Evolutionary conservation across 2,888 invertebrate genomes (phyloP).

Genomic region (Philonicus albiceps): DNA sequence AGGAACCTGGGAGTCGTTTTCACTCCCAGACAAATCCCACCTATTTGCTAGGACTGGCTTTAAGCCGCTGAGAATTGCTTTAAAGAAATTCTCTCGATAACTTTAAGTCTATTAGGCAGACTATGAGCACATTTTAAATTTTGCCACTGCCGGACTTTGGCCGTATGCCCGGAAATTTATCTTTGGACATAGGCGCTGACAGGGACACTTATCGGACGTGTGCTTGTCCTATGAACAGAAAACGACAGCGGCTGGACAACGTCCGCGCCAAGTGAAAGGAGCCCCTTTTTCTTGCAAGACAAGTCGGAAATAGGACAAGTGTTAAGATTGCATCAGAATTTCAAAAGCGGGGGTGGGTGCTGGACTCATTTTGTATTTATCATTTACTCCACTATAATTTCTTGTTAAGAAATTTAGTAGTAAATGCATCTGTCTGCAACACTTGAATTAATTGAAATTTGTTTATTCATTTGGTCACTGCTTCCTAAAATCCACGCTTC

Average conservation of each 20-base stretch:
- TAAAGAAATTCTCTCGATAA: not conserved
- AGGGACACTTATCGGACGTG: not conserved
- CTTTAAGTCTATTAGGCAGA: not conserved
- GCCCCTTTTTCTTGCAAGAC: not conserved
- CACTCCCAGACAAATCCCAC: not conserved
- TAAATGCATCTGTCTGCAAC: too few relatives aligned
- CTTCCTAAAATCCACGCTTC: too few relatives aligned
- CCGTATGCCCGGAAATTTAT: not conserved
- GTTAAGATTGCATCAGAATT: not conserved
- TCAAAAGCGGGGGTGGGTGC: not conserved
- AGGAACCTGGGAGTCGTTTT: conserved; percentile 13
- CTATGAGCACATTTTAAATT: not conserved
- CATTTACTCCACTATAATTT: not conserved
- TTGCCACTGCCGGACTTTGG: not conserved
- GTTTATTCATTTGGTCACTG: too few relatives aligned
- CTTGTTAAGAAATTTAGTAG: too few relatives aligned
- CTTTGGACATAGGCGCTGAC: not conserved
- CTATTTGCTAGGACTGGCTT: not conserved
- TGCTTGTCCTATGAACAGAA: not conserved
- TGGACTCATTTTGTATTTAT: not conserved
- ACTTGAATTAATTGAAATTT: too few relatives aligned
- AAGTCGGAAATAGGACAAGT: not conserved
- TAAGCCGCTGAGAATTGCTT: not conserved
- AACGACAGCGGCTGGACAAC: not conserved
- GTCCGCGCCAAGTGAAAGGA: not conserved